Base-by-base conservation (phyloP, 2,888 invertebrate genomes). In the Pheosia gnoma region DNA sequence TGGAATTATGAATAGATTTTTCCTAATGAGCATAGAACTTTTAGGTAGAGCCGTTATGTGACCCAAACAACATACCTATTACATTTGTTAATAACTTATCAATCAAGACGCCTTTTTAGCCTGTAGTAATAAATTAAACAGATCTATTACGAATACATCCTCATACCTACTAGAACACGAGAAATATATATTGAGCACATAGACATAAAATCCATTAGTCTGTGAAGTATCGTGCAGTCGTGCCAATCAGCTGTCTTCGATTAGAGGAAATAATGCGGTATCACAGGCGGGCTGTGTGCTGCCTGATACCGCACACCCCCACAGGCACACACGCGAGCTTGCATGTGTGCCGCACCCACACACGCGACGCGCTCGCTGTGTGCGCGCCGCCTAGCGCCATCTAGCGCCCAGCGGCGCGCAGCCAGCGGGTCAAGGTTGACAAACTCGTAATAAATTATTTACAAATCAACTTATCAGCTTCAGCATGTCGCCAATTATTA, bases 361-460 rank as follows among this genome's bases (percentile, higher is more conserved):
- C 88, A 83, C 75, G 66, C 75, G 53, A 62, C 41, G 41, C 64
- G 59, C 66, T 65, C 65, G 72, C 68, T 84, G 87, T 88, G 88
- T 79, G 84, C 79, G 83, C 68, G 61, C 70, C 66, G 60, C 68
- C 57, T 76, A 83, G 77, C 89, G 93, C 91, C 93, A 88, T 89
- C 93, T 91, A 85, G 83, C 79, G 90, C 68, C 78, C 71, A 85
- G 85, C 62, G 76, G 89, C 78, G 57, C 63, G 60, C 69, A 78
- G 80, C 68, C 69, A 70, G 69, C 69, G 78, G 88, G 88, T 90
- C 90, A 92, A 93, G 91, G 91, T 90, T 90, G 88, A 88, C 84
- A 90, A 91, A 91, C 90, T 83, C 86, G 81, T 88, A 81, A 83
- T 83, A 87, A 84, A 86, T 84, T 85, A 89, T 87, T 87, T 87